A percentile compares a stretch with the other conserved stretches of the same genome.
Conservation (phyloP, 2,113 vertebrate species). For the Oryzias melastigma region DNA sequence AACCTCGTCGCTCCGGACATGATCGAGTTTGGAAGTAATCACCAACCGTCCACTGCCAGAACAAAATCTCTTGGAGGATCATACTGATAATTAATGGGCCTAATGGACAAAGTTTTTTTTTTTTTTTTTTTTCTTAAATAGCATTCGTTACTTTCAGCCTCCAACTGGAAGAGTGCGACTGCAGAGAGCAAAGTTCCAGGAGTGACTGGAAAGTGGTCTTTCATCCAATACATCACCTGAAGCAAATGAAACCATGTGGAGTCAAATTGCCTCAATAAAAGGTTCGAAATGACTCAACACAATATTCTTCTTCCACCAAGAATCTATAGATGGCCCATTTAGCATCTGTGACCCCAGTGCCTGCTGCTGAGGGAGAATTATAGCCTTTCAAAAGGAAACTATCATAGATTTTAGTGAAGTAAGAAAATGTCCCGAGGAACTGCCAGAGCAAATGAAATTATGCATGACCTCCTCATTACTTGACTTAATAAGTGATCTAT, state of each 20-base stretch:
- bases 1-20: constrained; percentile 23
- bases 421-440: constrained; percentile 78
- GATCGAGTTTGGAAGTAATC: constrained; percentile 53
- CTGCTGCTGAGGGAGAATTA: constrained; percentile 74
- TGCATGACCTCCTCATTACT: constrained; percentile 77
- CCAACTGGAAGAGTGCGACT: constrained; percentile 6
- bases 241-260: constrained; percentile 71
- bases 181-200: constrained; percentile 26
- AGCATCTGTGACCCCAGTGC: constrained; percentile 75
- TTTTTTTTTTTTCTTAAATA: constrained; percentile 36
- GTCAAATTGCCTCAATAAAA: constrained; percentile 70
- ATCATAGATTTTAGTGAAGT: constrained; percentile 80
- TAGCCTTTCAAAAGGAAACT: constrained; percentile 76
- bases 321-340: constrained; percentile 79
- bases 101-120: constrained; percentile 16
- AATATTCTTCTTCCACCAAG: constrained; percentile 70
- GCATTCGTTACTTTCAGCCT: constrained; percentile 8
- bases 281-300: constrained; percentile 61
- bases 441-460: constrained; percentile 78
- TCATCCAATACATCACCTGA: constrained; percentile 55
- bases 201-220: constrained; percentile 54
- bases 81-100: constrained; percentile 57
- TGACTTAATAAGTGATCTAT: constrained; percentile 75
- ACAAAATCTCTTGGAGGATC: constrained; percentile 40
- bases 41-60: constrained; percentile 22